Base-by-base conservation (phyloP, 2,888 invertebrate genomes). In the Lithophane socia region DNA sequence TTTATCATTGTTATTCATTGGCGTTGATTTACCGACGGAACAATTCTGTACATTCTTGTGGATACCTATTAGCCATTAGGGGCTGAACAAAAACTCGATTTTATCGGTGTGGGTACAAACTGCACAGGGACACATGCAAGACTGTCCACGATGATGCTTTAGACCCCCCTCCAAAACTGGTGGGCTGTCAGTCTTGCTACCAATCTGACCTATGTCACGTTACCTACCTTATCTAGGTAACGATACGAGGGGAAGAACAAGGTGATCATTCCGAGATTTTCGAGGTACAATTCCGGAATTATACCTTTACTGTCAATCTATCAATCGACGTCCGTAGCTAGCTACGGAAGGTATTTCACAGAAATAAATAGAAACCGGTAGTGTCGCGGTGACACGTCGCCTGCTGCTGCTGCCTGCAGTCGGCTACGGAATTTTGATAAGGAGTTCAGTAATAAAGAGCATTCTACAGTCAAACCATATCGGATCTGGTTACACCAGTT, bases 1-100 rank as follows among this genome's bases (percentile, higher is more conserved):
- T 63, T 60, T 52, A 78, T 78, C 42, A 68, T 18, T 67, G 78
- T 76, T 76, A 68, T 18, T 58, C 21, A 2, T 29, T 76, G n/a
- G 49, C 78, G 21, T 79, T 77, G 71, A 79, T 77, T 54, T 54
- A 61, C 44, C 12, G 47, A 63, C 54, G 5, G 16, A 13, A 47
- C 37, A 16, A 61, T 61, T 60, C 10, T 61, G 16, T 16, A 29
- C 10, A 49, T 61, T 61, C 21, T 13, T 29, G 13, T 37, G 37
- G 37, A 37, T 13, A 47, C 3, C 12, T 47, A 47, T 44, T 44
- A 44, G 44, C 44, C 44, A 44, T 13, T 9, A 44, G 49, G 13
- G 7, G 13, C 4, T 49, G 24, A 61, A 75, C 13, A 2, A 54
- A 75, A 29, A 54, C n/a, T 52, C 2, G 4, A 21, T 29, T 24